Conservation (phyloP, 2,113 vertebrate genomes). For the Theristicus caerulescens region DNA sequence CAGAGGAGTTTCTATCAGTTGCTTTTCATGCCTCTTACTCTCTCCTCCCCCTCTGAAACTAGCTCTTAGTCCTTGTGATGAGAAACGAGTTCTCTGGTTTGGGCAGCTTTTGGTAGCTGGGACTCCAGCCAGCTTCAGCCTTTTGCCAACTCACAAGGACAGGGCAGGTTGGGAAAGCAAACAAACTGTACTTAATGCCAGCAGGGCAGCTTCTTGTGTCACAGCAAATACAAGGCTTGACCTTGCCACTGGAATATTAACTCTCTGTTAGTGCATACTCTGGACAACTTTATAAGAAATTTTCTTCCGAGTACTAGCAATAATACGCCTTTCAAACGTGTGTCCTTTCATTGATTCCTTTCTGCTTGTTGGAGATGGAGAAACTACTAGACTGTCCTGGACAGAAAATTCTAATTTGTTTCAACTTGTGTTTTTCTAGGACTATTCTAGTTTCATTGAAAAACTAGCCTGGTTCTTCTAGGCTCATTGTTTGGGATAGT, state of each 20-base stretch:
- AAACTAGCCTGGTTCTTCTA: background rate
- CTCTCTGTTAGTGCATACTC: background rate
- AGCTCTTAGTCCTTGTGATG: background rate
- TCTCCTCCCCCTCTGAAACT: background rate
- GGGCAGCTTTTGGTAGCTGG: slow-evolving; percentile 16
- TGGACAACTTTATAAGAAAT: background rate
- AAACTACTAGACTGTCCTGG: background rate
- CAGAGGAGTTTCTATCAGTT: background rate
- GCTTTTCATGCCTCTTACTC: background rate
- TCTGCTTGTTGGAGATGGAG: background rate
- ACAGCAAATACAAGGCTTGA: background rate
- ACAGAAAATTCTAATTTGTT: background rate
- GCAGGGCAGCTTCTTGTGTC: background rate
- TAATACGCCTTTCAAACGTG: background rate
- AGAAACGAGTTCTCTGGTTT: background rate
- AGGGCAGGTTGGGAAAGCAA: slow-evolving; percentile 33
- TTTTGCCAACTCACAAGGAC: slow-evolving; percentile 17
- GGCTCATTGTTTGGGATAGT: background rate
- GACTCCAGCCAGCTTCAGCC: background rate
- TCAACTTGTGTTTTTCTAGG: background rate
- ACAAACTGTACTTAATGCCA: background rate
- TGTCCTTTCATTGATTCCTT: background rate
- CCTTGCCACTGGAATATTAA: background rate
- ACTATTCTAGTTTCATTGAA: background rate
- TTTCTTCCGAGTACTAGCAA: background rate